phyloP scores from a whole-genome alignment of 2,797 vertebrate species.

The Tachyglossus aculeatus region DNA sequence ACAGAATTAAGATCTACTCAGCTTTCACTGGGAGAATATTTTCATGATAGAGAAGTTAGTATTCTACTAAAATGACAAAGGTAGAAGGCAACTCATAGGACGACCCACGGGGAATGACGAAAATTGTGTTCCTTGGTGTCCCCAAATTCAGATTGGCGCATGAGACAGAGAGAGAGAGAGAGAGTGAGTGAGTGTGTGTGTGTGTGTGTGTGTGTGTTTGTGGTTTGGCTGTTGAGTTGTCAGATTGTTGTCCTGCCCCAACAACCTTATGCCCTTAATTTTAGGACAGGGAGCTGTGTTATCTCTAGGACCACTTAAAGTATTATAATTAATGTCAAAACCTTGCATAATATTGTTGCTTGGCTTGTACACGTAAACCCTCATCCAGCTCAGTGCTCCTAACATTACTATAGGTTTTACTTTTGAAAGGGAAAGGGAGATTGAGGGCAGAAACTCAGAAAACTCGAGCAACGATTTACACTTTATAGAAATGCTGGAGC shows the following conservation, averaged over 20 bases:
- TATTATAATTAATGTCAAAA: background rate
- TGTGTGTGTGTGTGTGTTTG: background rate
- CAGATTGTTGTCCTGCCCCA: too few relatives aligned
- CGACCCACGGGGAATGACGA: background rate
- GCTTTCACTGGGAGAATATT: background rate
- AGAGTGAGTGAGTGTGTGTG: slow-evolving; percentile 32
- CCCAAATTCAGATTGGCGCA: slow-evolving; percentile 4
- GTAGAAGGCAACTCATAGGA: slow-evolving; percentile 21
- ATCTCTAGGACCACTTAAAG: too few relatives aligned
- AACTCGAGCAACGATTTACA: background rate
- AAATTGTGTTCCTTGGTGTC: slow-evolving; percentile 13
- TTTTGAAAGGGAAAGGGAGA: slow-evolving; percentile 55
- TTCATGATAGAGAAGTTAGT: slow-evolving; percentile 28
- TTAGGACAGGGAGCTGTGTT: too few relatives aligned
- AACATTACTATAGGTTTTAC: slow-evolving; percentile 38
- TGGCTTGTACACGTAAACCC: slow-evolving; percentile 44
- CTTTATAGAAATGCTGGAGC: background rate
- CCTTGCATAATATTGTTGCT: background rate
- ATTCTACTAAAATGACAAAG: too few relatives aligned
- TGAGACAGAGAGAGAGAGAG: too few relatives aligned
- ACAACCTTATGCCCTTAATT: too few relatives aligned
- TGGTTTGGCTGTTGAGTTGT: slow-evolving; percentile 9
- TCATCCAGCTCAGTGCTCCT: slow-evolving; percentile 15
- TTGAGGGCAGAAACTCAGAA: slow-evolving; percentile 1
- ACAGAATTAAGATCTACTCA: background rate